phyloP scores from a whole-genome alignment of 1,140 invertebrate genomes.

The Zaprionus taronus region DNA sequence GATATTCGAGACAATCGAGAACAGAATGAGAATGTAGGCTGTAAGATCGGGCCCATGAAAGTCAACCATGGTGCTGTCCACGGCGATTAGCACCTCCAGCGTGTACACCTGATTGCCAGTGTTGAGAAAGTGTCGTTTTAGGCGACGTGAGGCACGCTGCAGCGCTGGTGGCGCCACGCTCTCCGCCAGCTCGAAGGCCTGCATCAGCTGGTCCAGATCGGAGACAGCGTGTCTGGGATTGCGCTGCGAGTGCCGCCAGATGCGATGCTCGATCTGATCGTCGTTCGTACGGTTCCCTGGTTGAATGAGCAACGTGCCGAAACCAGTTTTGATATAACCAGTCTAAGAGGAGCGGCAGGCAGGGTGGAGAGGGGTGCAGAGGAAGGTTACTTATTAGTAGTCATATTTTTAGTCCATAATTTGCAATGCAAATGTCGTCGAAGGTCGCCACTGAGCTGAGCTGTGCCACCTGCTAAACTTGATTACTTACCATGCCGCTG shows the following conservation, averaged over 20 bases:
- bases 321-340: conserved; percentile 88
- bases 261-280: conserved; percentile 75
- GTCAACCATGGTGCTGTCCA: conserved; percentile 90
- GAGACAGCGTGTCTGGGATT: conserved; percentile 80
- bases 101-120: conserved; percentile 87
- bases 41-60: conserved; percentile 87
- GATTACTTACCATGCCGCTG: conserved; percentile 88
- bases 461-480: conserved; percentile 31
- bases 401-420: conserved; percentile 78
- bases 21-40: conserved; percentile 91
- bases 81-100: conserved; percentile 92
- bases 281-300: conserved; percentile 85
- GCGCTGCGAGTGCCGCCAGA: conserved; percentile 76
- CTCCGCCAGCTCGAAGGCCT: conserved; percentile 51
- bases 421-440: conserved; percentile 61
- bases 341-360: conserved; percentile 85
- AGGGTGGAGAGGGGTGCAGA: not conserved
- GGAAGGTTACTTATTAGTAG: conserved; percentile 56
- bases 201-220: conserved; percentile 67
- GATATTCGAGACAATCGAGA: conserved; percentile 92
- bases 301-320: conserved; percentile 88
- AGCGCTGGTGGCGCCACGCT: conserved; percentile 62
- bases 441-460: conserved; percentile 2
- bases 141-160: conserved; percentile 24
- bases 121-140: conserved; percentile 80